Percentiles rank a stretch among this genome's conserved stretches.
Evolutionary conservation across 2,888 invertebrate genomes (phyloP).

Genomic region (Lamellibrachia columna): DNA sequence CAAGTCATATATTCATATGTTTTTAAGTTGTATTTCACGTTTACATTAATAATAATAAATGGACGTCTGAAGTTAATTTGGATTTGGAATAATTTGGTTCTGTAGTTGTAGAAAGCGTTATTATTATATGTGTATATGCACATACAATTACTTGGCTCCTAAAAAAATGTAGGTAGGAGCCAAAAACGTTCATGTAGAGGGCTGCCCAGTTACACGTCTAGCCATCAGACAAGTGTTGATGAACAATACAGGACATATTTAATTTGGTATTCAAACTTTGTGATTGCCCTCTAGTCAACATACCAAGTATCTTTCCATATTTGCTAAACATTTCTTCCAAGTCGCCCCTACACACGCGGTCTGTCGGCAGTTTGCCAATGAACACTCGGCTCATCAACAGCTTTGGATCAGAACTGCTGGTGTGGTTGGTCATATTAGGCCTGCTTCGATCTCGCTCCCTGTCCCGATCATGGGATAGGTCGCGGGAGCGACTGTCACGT

Average conservation of each 20-base stretch:
- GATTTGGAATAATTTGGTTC: no score
- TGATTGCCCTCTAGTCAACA: background rate
- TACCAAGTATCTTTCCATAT: constrained; percentile 43
- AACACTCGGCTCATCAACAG: constrained; percentile 41
- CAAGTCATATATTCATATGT: no score
- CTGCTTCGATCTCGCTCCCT: background rate
- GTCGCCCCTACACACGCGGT: constrained; percentile 31
- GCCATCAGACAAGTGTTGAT: background rate
- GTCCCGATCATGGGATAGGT: background rate
- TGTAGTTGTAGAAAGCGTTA: no score
- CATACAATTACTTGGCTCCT: no score
- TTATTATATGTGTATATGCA: no score
- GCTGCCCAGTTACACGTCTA: no score
- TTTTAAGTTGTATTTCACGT: no score
- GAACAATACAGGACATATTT: background rate
- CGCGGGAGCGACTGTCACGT: background rate
- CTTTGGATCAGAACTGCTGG: constrained; percentile 43
- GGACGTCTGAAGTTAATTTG: no score
- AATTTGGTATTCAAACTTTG: no score
- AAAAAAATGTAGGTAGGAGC: no score
- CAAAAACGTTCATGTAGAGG: no score
- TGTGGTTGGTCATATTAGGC: constrained; percentile 23
- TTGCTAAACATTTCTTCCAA: constrained; percentile 39
- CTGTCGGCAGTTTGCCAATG: constrained; percentile 42
- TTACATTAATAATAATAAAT: no score